A percentile compares a stretch with the other conserved stretches of the same genome.
These are phyloP conservation scores for Zapornia atra DNA, from an alignment of 2,113 vertebrate genomes.

Conservation along the genomic window DNA sequence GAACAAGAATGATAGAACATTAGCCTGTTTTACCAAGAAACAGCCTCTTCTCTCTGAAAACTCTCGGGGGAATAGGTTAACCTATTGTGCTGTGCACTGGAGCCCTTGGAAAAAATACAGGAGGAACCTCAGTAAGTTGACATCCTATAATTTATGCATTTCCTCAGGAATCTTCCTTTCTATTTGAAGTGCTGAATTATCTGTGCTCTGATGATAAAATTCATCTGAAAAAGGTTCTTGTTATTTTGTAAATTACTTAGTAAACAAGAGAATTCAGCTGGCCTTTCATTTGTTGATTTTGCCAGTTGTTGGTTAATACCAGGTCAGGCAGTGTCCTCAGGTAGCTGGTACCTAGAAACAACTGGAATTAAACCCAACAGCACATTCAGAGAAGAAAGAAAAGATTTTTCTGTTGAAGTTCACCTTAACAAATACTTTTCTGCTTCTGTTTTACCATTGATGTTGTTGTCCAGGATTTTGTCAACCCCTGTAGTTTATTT, in stretches of 20 bases:
- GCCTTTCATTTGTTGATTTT: not conserved
- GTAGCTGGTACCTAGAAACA: not conserved
- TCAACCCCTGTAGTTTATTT: not conserved
- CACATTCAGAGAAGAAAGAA: not conserved
- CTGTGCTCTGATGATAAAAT: not conserved
- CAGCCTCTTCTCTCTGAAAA: not conserved
- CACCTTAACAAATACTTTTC: not conserved
- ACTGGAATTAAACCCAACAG: not conserved
- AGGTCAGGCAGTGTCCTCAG: not conserved
- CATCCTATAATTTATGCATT: not conserved
- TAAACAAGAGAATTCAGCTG: not conserved
- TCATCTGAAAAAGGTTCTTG: not conserved
- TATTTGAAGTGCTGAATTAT: not conserved
- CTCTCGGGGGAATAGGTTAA: not conserved
- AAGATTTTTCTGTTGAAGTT: not conserved
- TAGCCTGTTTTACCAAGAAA: not conserved
- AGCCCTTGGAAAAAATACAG: not conserved
- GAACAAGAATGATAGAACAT: not conserved
- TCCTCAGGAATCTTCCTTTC: not conserved
- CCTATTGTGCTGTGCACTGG: not conserved
- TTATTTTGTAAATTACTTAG: not conserved
- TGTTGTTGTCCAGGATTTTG: not conserved
- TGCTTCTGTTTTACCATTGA: not conserved
- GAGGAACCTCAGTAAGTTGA: not conserved
- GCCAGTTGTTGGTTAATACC: not conserved